Evolutionary conservation across 2,113 vertebrate species (phyloP), one percentile per base, ranked within the genome.

Genomic region (Blennius ocellaris): DNA sequence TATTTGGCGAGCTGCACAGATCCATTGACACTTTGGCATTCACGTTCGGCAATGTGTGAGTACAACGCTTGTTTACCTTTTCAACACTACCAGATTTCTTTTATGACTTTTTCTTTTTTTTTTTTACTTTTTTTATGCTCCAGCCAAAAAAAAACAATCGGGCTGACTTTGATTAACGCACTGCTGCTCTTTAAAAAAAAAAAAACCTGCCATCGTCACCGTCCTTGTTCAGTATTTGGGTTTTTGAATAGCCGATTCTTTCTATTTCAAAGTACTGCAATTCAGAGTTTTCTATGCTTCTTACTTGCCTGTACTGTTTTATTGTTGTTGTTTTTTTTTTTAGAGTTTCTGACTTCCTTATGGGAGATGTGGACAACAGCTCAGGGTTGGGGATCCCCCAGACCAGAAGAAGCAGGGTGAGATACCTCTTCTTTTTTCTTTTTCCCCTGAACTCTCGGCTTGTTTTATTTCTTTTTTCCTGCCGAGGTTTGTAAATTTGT

Each of bases 271-370:
- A 48, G n/a, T 48, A 11, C 2, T 11, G 6, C 41, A 5, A 12
- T 62, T 50, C 0, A 15, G 6, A 51, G n/a, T 69, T 1, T 57
- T 38, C 21, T 30, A 30, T 30, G 21, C 21, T 30, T 30, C 21
- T 30, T 2, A 30, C 21, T 30, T 30, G 21, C 21, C 4, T 30
- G 21, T 2, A 30, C 4, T 30, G 21, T 30, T 45, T 10, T 45
- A 4, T 11, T 58, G 39, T 58, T 8, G 51, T 49, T 16, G 16
- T 45, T 51, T 41, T 50, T 3, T 56, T 10, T 45, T 57, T 82
- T 85, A 99, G 98, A 93, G 95, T 99, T 93, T 98, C 98, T 93
- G 96, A 97, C 92, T 97, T 98, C 95, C 96, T 99, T 95, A 99
- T 99, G 98, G 97, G 97, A 96, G 98, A 99, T 97, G 95, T 96